phyloP scores from a whole-genome alignment of 2,797 vertebrate genomes.

The Sandelia bainsii region DNA sequence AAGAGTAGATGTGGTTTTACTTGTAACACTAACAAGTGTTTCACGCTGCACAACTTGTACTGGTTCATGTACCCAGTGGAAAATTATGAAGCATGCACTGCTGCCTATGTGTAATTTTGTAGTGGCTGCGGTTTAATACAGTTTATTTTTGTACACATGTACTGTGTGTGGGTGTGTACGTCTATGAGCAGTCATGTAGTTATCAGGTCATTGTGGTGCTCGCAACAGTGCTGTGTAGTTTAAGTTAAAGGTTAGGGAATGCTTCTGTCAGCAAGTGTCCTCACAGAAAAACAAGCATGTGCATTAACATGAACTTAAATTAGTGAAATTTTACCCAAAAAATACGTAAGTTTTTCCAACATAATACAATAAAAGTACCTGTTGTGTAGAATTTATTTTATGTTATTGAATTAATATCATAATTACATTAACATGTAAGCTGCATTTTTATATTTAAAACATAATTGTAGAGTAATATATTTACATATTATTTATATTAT shows the following conservation, averaged over 20 bases:
- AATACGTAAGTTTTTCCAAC: no score
- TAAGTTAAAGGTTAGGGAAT: not conserved
- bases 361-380: no score
- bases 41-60: not conserved
- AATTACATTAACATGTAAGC: no score
- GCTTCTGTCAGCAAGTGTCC: no score
- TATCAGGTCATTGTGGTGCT: not conserved
- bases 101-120: not conserved
- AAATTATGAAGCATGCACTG: not conserved
- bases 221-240: not conserved
- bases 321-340: no score
- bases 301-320: no score
- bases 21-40: not conserved
- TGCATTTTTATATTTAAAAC: no score
- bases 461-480: no score
- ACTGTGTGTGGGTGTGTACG: not conserved
- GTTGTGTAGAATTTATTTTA: no score
- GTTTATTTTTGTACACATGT: not conserved
- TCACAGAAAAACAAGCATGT: no score
- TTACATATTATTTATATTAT: no score
- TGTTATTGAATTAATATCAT: no score
- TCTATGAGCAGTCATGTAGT: not conserved
- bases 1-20: slow-evolving; percentile 11
- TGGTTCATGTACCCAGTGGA: slow-evolving; percentile 11
- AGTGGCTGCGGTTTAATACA: not conserved